Evolutionary conservation across 2,797 vertebrate genomes (phyloP), one percentile per base, ranked within the genome.

Genomic region (Melopsittacus undulatus): DNA sequence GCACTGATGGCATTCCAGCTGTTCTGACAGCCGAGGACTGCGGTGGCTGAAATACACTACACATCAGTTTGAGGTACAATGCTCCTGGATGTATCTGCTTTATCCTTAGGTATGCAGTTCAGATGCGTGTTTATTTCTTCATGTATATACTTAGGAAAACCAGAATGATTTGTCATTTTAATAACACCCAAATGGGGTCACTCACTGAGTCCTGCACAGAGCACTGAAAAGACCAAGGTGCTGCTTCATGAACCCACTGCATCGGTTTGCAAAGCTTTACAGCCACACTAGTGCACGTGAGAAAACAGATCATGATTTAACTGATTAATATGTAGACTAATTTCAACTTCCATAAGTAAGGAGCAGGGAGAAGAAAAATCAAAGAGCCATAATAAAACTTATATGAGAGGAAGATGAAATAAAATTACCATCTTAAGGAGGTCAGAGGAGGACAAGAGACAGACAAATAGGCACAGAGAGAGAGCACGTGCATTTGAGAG

Each of bases 371-470:
- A 78, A 81, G 30, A 76, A 81, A 86, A 94, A 88, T 49, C n/a
- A 75, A 78, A 92, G 46, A 48, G 11, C 23, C 20, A 12, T 52
- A 83, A 89, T 63, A 52, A 81, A 96, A 79, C 20, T 89, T 70
- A 7, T 1, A 48, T 57, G 72, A 74, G 64, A 91, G 34, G 32
- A 87, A 94, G 95, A 83, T 40, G 20, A 91, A 95, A 72, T 59
- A 54, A 73, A 94, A 72, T 81, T 61, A 27, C 69, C 73, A 54
- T 27, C 21, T 6, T 38, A 48, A 86, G 43, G 69, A 83, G 73
- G 79, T 87, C 83, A 95, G 23, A 68, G 34, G 61, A 94, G 84
- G 82, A 92, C 64, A 75, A 85, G 40, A 91, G 83, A 73, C 21
- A 67, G 75, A 43, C 21, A 91, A 87, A 74, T 6, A 77, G 30